Evolutionary conservation across 2,113 vertebrate species (phyloP), one percentile per base, ranked within the genome.

Genomic region (Rhabdomys dilectus): DNA sequence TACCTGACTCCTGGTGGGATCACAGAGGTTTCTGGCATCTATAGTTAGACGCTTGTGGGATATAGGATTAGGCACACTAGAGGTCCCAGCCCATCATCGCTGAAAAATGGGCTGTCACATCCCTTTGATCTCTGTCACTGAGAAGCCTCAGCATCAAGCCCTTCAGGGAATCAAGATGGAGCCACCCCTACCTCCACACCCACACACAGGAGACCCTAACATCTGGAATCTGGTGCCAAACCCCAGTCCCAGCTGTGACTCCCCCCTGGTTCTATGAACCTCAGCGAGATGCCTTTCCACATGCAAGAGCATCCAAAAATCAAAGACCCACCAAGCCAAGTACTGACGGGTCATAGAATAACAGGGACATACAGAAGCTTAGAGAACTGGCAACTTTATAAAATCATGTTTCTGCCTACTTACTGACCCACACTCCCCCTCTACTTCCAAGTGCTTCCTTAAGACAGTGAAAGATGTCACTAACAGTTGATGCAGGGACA

Each of bases 1-100:
- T 4, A 0, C 15, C 45, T 42, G 15, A 42, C 51, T 22, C 68
- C 45, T 3, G 0, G 0, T 1, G 1, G 21, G 4, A 0, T 16
- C 3, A 6, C 26, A 48, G 29, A 34, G 60, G 22, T 12, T 66
- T 58, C 85, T 7, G 3, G 31, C 11, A 36, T 42, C 39, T 81
- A 22, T 31, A 31, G 60, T 1, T 4, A 51, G 26, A 24, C 17
- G 6, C 0, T n/a, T 2, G 6, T 6, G 81, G 73, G 26, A 42
- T 62, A 4, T 85, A 7, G 56, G 58, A 39, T 62, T 31, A 64
- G 81, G 15, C 58, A 64, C 39, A 62, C n/a, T 31, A 64, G 17
- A 0, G 4, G 58, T n/a, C 72, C n/a, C 5, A n/a, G 42, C 17
- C 11, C 9, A 1, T 9, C 42, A 45, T 24, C 77, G 22, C 48